Evolutionary conservation across 2,888 invertebrate genomes (phyloP).

Genomic region (Teleiodes luculella): DNA sequence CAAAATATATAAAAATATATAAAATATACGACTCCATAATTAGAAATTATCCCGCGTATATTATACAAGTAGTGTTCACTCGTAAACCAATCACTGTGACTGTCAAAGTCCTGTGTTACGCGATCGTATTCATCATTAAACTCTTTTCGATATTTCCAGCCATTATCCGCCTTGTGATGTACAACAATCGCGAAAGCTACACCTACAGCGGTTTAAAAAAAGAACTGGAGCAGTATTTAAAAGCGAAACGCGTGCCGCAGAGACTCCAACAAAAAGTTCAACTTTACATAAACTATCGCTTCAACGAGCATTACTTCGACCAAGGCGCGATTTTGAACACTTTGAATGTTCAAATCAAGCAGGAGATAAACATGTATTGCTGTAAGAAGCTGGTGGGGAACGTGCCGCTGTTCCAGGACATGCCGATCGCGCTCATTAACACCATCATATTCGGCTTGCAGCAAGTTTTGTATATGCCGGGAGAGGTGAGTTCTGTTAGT

Average conservation of each 20-base stretch:
- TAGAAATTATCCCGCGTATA: no score
- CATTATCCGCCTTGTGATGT: conserved; percentile 42
- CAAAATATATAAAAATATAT: no score
- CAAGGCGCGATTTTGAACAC: conserved; percentile 47
- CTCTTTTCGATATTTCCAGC: background rate
- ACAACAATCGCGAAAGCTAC: conserved; percentile 38
- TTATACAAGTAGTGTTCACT: no score
- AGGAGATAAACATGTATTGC: conserved; percentile 77
- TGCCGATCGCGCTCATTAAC: conserved; percentile 69
- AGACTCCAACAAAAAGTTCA: conserved; percentile 44
- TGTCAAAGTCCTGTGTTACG: no score
- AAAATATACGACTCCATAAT: no score
- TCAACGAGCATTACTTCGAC: conserved; percentile 49
- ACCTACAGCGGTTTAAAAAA: conserved; percentile 42
- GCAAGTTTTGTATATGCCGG: conserved; percentile 76
- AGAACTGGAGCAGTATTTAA: conserved; percentile 48
- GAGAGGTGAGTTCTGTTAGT: conserved; percentile 66
- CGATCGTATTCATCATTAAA: background rate
- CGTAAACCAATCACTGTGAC: no score
- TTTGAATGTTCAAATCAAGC: conserved; percentile 61
- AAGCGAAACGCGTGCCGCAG: conserved; percentile 39
- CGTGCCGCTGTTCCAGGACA: conserved; percentile 72
- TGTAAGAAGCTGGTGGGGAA: conserved; percentile 75
- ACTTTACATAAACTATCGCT: conserved; percentile 51
- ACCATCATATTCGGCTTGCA: conserved; percentile 72